Evolutionary conservation across 2,888 invertebrate species (phyloP), one percentile per base, ranked within the genome.

Genomic region (Kuschelorhynchus macadamiae): DNA sequence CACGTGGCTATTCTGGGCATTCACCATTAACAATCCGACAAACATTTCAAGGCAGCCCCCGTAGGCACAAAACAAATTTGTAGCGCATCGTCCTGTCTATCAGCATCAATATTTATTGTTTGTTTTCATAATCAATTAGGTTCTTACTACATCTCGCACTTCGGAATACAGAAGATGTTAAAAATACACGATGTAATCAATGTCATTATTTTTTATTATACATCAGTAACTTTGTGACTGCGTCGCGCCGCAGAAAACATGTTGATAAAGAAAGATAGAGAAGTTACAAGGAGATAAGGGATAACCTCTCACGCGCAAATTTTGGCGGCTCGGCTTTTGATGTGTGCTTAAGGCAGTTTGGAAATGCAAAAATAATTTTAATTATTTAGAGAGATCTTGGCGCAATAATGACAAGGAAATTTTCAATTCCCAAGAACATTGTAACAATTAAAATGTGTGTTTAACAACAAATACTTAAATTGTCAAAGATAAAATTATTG

Each of bases 101-200:
- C 57, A 57, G 12, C 44, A 47, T 52, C 20, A 33, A 49, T 56
- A 59, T 65, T 59, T 46, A 52, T 59, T 66, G 52, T 66, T 66
- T 66, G 47, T 53, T 60, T 60, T 39, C 41, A 21, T 53, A 66
- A 66, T 66, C 60, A 60, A 66, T 66, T 66, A 66, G 36, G 17
- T 49, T 66, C 21, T 66, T 59, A 59, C 57, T 25, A 60, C 52
- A 46, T 21, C 50, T 60, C 55, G 21, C 60, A 60, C 64, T 59
- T 66, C 59, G 53, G 60, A 66, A 60, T 53, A 53, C 52, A 66
- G 60, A 49, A 50, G 42, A 49, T 64, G 64, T 50, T 64, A 46
- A 60, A 60, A 60, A 59, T 32, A 49, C 25, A 46, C 17, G 17
- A 8, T 11, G 18, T 32, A 44, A 66, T 66, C 60, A 46, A 21